Percentiles rank a stretch among this genome's conserved stretches.
Conservation (phyloP, 2,888 invertebrate species). For the Romanomermis culicivorax region DNA sequence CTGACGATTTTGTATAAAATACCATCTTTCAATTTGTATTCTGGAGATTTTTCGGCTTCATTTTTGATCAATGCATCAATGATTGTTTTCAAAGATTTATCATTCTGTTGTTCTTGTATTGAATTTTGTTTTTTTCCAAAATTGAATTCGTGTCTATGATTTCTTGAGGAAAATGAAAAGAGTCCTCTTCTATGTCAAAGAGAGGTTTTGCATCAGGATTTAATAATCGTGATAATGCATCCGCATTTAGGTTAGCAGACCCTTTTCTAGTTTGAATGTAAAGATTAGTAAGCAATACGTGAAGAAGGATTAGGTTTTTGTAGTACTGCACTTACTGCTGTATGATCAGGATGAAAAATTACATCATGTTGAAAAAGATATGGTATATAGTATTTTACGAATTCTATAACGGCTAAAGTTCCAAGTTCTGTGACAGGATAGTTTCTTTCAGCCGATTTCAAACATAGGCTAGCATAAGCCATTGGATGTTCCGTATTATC, state of each 20-base stretch:
- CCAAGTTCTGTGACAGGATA: constrained; percentile 2
- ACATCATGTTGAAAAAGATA: not conserved
- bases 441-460: constrained; percentile 1
- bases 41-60: too few relatives aligned
- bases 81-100: too few relatives aligned
- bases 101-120: too few relatives aligned
- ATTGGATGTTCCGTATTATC: constrained; percentile 2
- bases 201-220: not conserved
- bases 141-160: not conserved
- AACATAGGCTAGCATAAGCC: not conserved
- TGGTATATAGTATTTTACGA: not conserved
- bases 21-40: too few relatives aligned
- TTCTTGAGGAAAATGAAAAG: not conserved
- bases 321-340: not conserved
- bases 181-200: not conserved
- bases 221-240: not conserved
- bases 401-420: constrained; percentile 2
- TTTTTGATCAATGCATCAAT: too few relatives aligned
- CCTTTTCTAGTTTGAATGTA: not conserved
- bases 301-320: not conserved
- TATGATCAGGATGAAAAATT: not conserved
- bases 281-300: not conserved
- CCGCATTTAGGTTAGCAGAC: not conserved
- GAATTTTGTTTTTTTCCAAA: too few relatives aligned
- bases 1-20: too few relatives aligned